phyloP scores from a whole-genome alignment of 2,888 invertebrate species.

The Oithona nana region DNA sequence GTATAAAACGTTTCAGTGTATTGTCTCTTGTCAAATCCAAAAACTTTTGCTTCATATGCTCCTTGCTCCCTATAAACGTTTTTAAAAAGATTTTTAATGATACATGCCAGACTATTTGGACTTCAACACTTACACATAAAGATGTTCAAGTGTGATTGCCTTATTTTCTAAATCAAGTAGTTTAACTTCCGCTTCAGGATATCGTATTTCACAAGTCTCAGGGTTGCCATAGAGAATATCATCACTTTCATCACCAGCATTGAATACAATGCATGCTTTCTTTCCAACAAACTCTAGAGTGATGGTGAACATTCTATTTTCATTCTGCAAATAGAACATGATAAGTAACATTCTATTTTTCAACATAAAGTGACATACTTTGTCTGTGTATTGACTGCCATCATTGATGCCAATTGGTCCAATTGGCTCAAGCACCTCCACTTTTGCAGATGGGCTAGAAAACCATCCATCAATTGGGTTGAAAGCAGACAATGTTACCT shows the following conservation, averaged over 20 bases:
- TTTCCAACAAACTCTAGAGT: neutral
- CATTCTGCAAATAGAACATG: neutral
- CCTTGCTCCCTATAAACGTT: neutral
- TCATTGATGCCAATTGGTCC: constrained; percentile 11
- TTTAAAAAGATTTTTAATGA: neutral
- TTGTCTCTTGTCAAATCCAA: constrained; percentile 2
- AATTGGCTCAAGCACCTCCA: neutral
- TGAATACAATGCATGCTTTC: neutral
- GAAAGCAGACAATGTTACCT: neutral
- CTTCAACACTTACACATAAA: neutral
- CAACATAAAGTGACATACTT: neutral
- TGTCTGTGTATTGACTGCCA: neutral
- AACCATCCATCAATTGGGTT: constrained; percentile 13
- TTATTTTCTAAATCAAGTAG: neutral
- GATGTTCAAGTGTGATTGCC: neutral
- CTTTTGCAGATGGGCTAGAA: neutral
- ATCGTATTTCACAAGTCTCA: neutral
- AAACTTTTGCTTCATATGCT: neutral
- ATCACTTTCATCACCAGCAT: neutral
- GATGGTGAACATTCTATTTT: neutral
- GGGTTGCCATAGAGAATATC: neutral
- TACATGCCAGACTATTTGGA: neutral
- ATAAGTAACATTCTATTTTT: neutral
- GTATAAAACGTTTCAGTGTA: neutral
- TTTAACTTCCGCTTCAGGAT: neutral